phyloP scores from a whole-genome alignment of 1,140 invertebrate genomes.

The Cherax quadricarinatus region DNA sequence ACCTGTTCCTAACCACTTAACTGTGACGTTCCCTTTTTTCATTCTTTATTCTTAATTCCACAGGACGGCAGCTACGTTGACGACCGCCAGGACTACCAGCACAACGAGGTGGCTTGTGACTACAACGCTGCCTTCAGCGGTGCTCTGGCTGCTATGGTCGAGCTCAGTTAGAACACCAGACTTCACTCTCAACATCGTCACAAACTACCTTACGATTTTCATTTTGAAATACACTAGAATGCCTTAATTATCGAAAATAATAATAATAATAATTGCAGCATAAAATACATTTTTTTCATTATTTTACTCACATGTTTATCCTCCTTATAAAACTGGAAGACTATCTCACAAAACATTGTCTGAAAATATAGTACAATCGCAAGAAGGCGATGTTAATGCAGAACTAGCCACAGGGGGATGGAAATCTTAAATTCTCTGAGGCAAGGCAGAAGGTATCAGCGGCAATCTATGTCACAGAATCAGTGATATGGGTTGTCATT shows the following conservation, averaged over 20 bases:
- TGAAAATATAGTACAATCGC: too few species aligned
- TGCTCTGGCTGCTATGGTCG: neutral
- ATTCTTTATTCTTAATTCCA: too few species aligned
- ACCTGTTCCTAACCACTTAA: too few species aligned
- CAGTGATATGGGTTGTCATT: too few species aligned
- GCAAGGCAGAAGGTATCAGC: too few species aligned
- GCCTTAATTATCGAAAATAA: neutral
- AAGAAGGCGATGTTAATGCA: too few species aligned
- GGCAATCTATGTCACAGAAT: too few species aligned
- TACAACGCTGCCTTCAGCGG: slow-evolving; percentile 15
- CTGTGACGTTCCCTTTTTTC: too few species aligned
- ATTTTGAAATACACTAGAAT: neutral
- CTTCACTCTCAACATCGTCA: neutral
- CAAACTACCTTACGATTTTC: neutral
- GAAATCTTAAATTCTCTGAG: too few species aligned
- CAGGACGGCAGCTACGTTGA: neutral
- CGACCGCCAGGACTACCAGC: neutral
- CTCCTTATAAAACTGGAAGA: too few species aligned
- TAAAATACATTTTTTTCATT: neutral
- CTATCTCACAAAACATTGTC: too few species aligned
- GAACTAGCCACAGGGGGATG: too few species aligned
- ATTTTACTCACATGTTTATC: neutral
- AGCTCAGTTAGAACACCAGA: neutral
- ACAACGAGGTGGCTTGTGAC: slow-evolving; percentile 32
- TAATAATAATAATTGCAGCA: neutral